Evolutionary conservation across 2,797 vertebrate genomes (phyloP).

Genomic region (Acanthopagrus latus): DNA sequence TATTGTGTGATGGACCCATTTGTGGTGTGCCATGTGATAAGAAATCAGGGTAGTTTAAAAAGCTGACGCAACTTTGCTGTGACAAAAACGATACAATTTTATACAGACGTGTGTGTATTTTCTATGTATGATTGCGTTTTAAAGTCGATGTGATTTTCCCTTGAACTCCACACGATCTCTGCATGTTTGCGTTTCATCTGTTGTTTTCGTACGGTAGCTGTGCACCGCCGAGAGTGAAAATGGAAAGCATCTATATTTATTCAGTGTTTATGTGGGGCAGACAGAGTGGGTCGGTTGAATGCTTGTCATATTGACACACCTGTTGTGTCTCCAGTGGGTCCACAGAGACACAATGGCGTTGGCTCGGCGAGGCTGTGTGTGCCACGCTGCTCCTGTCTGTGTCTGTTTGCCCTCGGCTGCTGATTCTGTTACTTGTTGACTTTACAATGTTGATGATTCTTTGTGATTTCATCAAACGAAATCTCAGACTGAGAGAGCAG

Average conservation of each 20-base stretch:
- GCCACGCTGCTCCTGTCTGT: constrained; percentile 38
- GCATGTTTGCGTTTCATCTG: constrained; percentile 59
- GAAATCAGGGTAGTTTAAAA: not conserved
- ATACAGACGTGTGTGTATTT: not conserved
- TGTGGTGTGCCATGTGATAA: not conserved
- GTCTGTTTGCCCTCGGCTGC: constrained; percentile 35
- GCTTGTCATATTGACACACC: constrained; percentile 84
- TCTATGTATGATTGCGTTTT: not conserved
- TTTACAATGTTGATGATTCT: constrained; percentile 30
- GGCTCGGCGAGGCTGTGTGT: constrained; percentile 23
- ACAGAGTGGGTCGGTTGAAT: constrained; percentile 69
- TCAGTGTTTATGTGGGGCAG: constrained; percentile 69
- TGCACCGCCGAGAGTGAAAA: constrained; percentile 68
- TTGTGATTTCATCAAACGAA: constrained; percentile 43
- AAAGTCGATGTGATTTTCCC: not conserved
- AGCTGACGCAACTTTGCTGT: no score
- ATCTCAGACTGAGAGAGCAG: constrained; percentile 17
- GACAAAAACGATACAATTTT: not conserved
- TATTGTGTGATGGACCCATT: not conserved
- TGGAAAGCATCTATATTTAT: constrained; percentile 77
- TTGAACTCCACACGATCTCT: constrained; percentile 43
- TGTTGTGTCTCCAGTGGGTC: constrained; percentile 78
- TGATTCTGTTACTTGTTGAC: constrained; percentile 63
- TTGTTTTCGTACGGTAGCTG: constrained; percentile 53
- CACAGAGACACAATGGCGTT: constrained; percentile 76